Percentiles rank a stretch among this genome's conserved stretches.
Evolutionary conservation across 2,888 invertebrate genomes (phyloP).

Genomic region (Lasioglossum zephyrum): DNA sequence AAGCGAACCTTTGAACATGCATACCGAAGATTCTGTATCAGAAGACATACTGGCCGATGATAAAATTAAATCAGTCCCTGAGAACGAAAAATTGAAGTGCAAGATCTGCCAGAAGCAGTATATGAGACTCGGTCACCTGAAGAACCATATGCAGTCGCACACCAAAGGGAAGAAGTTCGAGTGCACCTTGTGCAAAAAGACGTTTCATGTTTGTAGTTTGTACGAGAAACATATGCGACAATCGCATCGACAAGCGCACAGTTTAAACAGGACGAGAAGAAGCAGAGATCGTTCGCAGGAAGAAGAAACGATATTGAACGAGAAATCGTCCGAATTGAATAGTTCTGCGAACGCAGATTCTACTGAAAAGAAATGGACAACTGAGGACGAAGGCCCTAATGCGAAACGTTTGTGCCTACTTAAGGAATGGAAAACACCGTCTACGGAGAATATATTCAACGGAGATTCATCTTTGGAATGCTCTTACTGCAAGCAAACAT

Average conservation of each 20-base stretch:
- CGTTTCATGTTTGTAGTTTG: slow-evolving; percentile 68
- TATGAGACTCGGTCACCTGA: slow-evolving; percentile 72
- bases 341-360: not conserved
- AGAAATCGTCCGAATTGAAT: not conserved
- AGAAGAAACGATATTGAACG: not conserved
- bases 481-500: slow-evolving; percentile 75
- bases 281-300: slow-evolving; percentile 19
- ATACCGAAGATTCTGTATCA: slow-evolving; percentile 32
- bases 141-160: slow-evolving; percentile 75
- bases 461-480: slow-evolving; percentile 70
- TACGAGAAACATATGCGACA: slow-evolving; percentile 72
- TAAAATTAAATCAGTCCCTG: not conserved
- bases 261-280: slow-evolving; percentile 25
- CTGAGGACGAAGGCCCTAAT: slow-evolving; percentile 1
- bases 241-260: slow-evolving; percentile 60
- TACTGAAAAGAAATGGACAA: not conserved
- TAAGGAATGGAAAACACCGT: slow-evolving; percentile 25
- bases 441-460: slow-evolving; percentile 44
- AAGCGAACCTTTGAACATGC: slow-evolving; percentile 54
- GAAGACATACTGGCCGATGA: slow-evolving; percentile 28
- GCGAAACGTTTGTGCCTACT: slow-evolving; percentile 18
- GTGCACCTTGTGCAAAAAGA: slow-evolving; percentile 72
- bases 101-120: slow-evolving; percentile 75
- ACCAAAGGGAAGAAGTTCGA: slow-evolving; percentile 57
- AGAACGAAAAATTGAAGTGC: slow-evolving; percentile 64